Evolutionary conservation across 2,113 vertebrate genomes (phyloP), one percentile per base, ranked within the genome.

Genomic region (Archilochus colubris): DNA sequence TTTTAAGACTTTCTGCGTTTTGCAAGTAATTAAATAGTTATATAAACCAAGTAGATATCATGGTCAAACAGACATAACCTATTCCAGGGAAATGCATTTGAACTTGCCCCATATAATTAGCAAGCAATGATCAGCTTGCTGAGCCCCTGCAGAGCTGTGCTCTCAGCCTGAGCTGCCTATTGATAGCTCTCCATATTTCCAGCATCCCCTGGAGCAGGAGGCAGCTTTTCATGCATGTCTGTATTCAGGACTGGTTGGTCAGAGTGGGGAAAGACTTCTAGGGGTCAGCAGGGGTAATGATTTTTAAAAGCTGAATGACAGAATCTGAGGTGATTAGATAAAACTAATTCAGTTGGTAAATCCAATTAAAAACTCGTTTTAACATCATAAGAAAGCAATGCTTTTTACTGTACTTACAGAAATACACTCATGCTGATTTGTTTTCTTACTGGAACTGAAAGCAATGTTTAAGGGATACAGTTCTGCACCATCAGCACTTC

Each of bases 41-140:
- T 59, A 64, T 48, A 81, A 83, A 88, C 48, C 1, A 3, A 86
- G 57, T 30, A 79, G 86, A 57, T 94, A 94, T 93, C 84, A 80
- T 74, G 75, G 82, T 86, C 89, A 95, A 86, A 63, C 73, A 95
- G 89, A 92, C 66, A 80, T 46, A 89, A 91, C 61, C 64, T 84
- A 61, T 78, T 86, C 53, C 77, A 86, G 55, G 64, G 68, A 89
- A 86, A 86, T 58, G 59, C 82, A 86, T 94, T 82, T 94, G 83
- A 91, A 93, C 81, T 93, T 92, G 82, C 69, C 91, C 81, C 50
- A 74, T 43, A 19, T 89, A 96, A 93, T 95, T 96, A 95, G 72
- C 63, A 91, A 53, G 69, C 72, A 79, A 62, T 72, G 67, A 76
- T 67, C 78, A 93, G 59, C 43, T 91, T 86, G 53, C 59, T 88